A percentile compares a stretch with the other conserved stretches of the same genome.
These are phyloP conservation scores for Drosophila nannoptera DNA, from an alignment of 1,140 invertebrate genomes.

Conservation along the genomic window DNA sequence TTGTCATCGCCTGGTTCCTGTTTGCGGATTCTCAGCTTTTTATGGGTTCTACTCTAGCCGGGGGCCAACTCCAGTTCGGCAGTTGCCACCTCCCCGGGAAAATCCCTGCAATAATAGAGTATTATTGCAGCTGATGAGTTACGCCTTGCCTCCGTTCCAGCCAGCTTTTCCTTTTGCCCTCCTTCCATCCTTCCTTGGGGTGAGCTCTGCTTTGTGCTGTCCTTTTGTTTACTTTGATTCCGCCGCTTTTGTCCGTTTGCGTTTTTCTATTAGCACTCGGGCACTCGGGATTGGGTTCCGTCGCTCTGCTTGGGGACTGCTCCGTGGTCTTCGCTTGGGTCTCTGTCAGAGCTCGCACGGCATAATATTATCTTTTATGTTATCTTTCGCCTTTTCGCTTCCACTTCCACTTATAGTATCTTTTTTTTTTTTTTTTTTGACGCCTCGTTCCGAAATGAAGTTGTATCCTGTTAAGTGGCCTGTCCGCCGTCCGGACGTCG, in stretches of 20 bases:
- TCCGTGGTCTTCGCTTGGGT: conserved; percentile 3
- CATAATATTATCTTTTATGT: conserved; percentile 76
- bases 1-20: conserved; percentile 34
- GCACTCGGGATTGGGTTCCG: background rate
- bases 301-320: background rate
- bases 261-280: conserved; percentile 30
- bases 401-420: background rate
- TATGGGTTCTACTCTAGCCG: background rate
- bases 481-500: conserved; percentile 1
- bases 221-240: conserved; percentile 51
- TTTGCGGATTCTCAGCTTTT: conserved; percentile 14
- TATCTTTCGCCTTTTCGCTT: conserved; percentile 73
- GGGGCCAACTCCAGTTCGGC: too few relatives aligned
- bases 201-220: conserved; percentile 16
- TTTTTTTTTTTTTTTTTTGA: conserved; percentile 44
- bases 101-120: background rate
- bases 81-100: too few relatives aligned
- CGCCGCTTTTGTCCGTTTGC: conserved; percentile 26
- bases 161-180: background rate
- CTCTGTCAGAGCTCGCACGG: conserved; percentile 51
- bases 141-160: background rate
- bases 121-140: background rate
- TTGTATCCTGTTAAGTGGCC: conserved; percentile 73
- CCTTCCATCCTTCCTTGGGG: conserved; percentile 1
- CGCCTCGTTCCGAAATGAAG: conserved; percentile 65